Base-by-base conservation (phyloP, 2,797 vertebrate species). In the Rallus crepitans region DNA sequence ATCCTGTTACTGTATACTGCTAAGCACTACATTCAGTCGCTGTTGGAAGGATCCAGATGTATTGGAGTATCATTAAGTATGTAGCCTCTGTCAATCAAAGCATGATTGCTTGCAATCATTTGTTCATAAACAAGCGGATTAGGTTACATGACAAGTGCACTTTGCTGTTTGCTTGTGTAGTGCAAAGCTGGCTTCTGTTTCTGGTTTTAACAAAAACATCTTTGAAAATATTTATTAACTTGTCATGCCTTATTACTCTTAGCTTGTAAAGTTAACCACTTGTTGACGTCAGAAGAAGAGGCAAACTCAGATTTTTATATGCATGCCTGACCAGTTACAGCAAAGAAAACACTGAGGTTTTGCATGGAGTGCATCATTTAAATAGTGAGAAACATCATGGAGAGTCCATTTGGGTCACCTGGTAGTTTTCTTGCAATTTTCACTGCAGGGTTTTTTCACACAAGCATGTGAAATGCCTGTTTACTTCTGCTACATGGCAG, bases 191-290 rank as follows among this genome's bases (percentile, higher is more conserved):
- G 6, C 9, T 87, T 93, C 63, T 82, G 31, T 56, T 82, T 79
- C 82, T 89, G 39, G 9, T 89, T 93, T 82, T 33, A 93, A 91
- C 42, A 87, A 71, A 89, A 84, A 28, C 3, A 2, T 85, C 10
- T 42, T 90, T 64, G 79, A 92, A 89, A 91, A 75, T 89, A 87
- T 87, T 94, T 94, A 71, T 87, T 83, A 75, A 52, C 57, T 92
- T 94, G 84, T 82, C 75, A 52, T 50, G 33, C 60, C 69, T 92
- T 87, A 48, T 90, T 89, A 48, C 42, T 90, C 8, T 50, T 48
- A 70, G 50, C 68, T 87, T 78, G 15, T 78, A 50, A 80, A 89
- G 53, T 85, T 93, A 85, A 50, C 18, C 7, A 31, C n/a, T 70
- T 76, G 40, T 42, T 80, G 68, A 60, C 48, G 20, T 82, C 55